phyloP scores from a whole-genome alignment of 2,797 vertebrate species.

The Botia kubotai region DNA sequence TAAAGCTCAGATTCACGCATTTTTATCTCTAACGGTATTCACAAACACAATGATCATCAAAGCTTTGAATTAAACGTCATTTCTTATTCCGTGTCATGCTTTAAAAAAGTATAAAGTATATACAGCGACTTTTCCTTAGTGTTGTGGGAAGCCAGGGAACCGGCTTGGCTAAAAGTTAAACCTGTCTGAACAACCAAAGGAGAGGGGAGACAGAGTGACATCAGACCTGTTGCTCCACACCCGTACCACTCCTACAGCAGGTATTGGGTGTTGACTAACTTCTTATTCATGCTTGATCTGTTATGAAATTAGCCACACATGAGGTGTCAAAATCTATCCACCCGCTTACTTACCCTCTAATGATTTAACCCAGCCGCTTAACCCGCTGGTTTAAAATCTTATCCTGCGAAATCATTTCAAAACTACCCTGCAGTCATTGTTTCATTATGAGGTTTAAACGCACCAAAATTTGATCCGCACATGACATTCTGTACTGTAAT shows the following conservation, averaged over 20 bases:
- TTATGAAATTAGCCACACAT: slow-evolving; percentile 30
- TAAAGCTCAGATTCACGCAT: slow-evolving; percentile 66
- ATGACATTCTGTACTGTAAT: background rate
- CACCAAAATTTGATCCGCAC: slow-evolving; percentile 2
- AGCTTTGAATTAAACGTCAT: slow-evolving; percentile 2
- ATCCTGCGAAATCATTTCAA: slow-evolving; percentile 7
- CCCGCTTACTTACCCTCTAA: background rate
- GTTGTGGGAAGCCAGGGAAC: background rate
- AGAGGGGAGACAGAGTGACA: slow-evolving; percentile 55
- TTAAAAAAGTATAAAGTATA: slow-evolving; percentile 3
- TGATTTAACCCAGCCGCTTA: slow-evolving; percentile 5
- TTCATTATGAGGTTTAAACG: background rate
- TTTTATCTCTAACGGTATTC: slow-evolving; percentile 59
- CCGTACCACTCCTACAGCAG: slow-evolving; percentile 75
- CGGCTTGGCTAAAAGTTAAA: slow-evolving; percentile 55
- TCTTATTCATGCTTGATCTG: slow-evolving; percentile 51
- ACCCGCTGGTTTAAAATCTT: slow-evolving; percentile 1
- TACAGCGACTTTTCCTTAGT: background rate
- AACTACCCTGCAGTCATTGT: background rate
- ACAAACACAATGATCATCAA: slow-evolving; percentile 3
- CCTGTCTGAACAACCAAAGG: slow-evolving; percentile 64
- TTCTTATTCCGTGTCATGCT: slow-evolving; percentile 25
- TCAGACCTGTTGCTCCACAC: slow-evolving; percentile 67
- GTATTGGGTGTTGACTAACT: slow-evolving; percentile 73
- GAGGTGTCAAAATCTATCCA: slow-evolving; percentile 8